phyloP scores from a whole-genome alignment of 2,113 vertebrate genomes.

The Oplegnathus fasciatus region DNA sequence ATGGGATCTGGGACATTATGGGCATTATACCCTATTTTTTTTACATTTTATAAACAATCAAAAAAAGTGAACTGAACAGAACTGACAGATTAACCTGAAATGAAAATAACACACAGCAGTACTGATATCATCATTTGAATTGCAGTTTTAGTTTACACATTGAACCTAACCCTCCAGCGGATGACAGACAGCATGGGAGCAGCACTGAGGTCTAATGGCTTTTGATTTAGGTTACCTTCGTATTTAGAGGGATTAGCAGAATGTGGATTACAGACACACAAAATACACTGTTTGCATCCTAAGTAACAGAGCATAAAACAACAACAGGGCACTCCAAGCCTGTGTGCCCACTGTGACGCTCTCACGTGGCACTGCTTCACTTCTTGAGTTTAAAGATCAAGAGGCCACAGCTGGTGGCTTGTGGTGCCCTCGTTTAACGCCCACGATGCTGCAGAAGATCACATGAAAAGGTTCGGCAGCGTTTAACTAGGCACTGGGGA shows the following conservation, averaged over 20 bases:
- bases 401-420: constrained; percentile 65
- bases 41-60: not conserved
- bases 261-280: constrained; percentile 74
- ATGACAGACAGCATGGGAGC: constrained; percentile 43
- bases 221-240: constrained; percentile 83
- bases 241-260: constrained; percentile 79
- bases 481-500: constrained; percentile 21
- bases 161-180: not conserved
- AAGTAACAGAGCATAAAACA: constrained; percentile 33
- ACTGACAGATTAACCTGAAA: not conserved
- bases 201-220: constrained; percentile 58
- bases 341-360: constrained; percentile 16
- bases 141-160: not conserved
- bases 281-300: constrained; percentile 60
- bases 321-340: constrained; percentile 28
- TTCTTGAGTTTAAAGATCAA: constrained; percentile 57
- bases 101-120: not conserved
- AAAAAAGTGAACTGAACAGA: not conserved
- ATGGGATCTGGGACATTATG: not conserved
- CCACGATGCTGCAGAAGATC: constrained; percentile 38
- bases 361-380: constrained; percentile 37
- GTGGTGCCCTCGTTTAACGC: constrained; percentile 54
- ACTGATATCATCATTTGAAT: not conserved
- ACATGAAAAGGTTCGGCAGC: constrained; percentile 3
- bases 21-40: not conserved